Conservation (phyloP, 2,797 vertebrate species). For the Neosilurus hyrtlii region DNA sequence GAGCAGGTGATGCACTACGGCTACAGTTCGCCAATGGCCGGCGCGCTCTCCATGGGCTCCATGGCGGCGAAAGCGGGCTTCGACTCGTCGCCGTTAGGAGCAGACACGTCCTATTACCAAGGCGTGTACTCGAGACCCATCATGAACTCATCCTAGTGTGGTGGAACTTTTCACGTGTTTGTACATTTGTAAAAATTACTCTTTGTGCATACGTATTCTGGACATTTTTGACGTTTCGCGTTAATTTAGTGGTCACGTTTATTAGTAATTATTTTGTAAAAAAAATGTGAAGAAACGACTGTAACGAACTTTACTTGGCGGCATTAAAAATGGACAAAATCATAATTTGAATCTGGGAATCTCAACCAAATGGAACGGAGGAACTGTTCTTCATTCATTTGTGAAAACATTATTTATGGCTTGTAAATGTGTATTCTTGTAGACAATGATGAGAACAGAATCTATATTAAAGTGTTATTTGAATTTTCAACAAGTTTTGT, state of each 20-base stretch:
- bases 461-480: conserved; percentile 97
- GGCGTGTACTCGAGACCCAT: conserved; percentile 96
- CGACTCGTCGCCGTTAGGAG: conserved; percentile 85
- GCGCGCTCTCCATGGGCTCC: conserved; percentile 90
- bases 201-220: conserved; percentile 79
- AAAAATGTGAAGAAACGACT: conserved; percentile 60
- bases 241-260: conserved; percentile 80
- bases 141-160: conserved; percentile 90
- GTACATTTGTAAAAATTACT: conserved; percentile 78
- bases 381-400: conserved; percentile 85
- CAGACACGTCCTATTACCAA: conserved; percentile 93
- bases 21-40: conserved; percentile 90
- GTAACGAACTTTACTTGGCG: conserved; percentile 67
- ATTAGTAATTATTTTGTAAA: conserved; percentile 78
- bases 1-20: conserved; percentile 99
- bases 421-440: conserved; percentile 96
- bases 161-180: conserved; percentile 69
- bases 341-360: conserved; percentile 64
- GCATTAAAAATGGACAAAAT: conserved; percentile 72
- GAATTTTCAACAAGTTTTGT: conserved; percentile 71
- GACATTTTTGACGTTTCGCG: conserved; percentile 76
- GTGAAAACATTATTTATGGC: conserved; percentile 98
- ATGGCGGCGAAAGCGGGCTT: conserved; percentile 91
- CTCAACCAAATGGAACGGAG: conserved; percentile 79
- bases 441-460: conserved; percentile 82